Conservation (phyloP, 2,888 invertebrate genomes). For the Acleris cristana region DNA sequence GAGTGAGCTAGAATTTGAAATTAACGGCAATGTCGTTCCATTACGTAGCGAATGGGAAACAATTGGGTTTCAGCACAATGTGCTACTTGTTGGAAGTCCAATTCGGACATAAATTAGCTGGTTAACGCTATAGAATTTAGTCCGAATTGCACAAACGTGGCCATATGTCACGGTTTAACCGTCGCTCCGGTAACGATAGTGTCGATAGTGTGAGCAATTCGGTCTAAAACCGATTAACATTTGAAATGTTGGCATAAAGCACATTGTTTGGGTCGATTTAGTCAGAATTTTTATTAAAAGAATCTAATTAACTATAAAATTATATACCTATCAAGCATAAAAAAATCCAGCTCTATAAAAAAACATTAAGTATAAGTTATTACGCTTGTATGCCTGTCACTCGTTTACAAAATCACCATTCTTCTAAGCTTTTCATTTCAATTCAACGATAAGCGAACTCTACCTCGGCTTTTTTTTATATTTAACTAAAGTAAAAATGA, state of each 20-base stretch:
- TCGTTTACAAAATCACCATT: too few relatives aligned
- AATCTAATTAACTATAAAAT: too few relatives aligned
- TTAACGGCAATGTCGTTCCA: constrained; percentile 15
- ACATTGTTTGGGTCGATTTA: too few relatives aligned
- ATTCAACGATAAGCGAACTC: too few relatives aligned
- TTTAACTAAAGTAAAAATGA: too few relatives aligned
- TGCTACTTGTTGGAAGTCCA: constrained; percentile 3
- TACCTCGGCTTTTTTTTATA: too few relatives aligned
- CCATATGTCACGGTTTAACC: constrained; percentile 7
- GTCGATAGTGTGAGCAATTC: neutral
- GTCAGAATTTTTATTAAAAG: too few relatives aligned
- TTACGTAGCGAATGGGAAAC: constrained; percentile 20
- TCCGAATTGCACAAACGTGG: constrained; percentile 1
- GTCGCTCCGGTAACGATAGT: neutral
- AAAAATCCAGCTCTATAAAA: too few relatives aligned
- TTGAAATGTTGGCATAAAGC: neutral
- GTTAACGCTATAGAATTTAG: constrained; percentile 4
- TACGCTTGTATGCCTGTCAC: too few relatives aligned
- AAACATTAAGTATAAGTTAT: too few relatives aligned
- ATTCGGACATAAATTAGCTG: constrained; percentile 27
- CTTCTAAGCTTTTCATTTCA: too few relatives aligned
- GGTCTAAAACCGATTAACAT: neutral
- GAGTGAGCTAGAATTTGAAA: constrained; percentile 11
- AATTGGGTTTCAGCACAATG: constrained; percentile 13
- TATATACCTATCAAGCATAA: too few relatives aligned